Conservation (phyloP, 2,888 invertebrate species). For the Thecocarcelia acutangulata region DNA sequence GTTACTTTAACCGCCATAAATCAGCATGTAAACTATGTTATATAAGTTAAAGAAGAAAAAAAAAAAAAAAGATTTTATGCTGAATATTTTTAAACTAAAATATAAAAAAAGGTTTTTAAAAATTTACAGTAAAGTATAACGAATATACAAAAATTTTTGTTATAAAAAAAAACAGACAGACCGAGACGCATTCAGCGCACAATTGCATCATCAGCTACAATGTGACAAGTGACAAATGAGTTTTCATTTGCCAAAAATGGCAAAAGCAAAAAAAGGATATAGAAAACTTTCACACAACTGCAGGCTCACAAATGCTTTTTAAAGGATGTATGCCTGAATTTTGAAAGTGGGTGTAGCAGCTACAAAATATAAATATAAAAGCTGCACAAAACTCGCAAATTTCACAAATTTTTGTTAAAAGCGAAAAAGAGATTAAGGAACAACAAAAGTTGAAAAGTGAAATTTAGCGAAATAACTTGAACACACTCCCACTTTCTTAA, state of each 20-base stretch:
- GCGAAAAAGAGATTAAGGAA: conserved; percentile 4
- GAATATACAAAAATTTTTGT: conserved; percentile 1
- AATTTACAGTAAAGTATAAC: conserved; percentile 54
- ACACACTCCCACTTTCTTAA: conserved; percentile 1
- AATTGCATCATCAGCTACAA: conserved; percentile 69
- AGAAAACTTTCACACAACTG: conserved; percentile 11
- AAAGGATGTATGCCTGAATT: neutral
- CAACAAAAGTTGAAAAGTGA: conserved; percentile 52
- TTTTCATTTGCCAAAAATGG: conserved; percentile 66
- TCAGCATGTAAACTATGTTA: conserved; percentile 54
- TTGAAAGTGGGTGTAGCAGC: conserved; percentile 27
- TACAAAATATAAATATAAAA: conserved; percentile 32
- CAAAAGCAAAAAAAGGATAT: neutral
- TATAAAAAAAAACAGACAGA: conserved; percentile 43
- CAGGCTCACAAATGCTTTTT: neutral
- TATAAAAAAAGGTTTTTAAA: conserved; percentile 30
- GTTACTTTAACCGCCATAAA: conserved; percentile 65
- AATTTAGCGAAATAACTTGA: conserved; percentile 50
- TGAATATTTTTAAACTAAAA: conserved; percentile 42
- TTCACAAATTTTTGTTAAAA: conserved; percentile 14
- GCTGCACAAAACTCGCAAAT: conserved; percentile 12
- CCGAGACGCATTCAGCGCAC: conserved; percentile 55
- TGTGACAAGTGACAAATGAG: conserved; percentile 70
- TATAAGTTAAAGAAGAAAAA: conserved; percentile 32
- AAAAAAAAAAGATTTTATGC: neutral